These are phyloP conservation scores for Sciurus niger DNA, from an alignment of 2,113 vertebrate species.

Conservation along the genomic window DNA sequence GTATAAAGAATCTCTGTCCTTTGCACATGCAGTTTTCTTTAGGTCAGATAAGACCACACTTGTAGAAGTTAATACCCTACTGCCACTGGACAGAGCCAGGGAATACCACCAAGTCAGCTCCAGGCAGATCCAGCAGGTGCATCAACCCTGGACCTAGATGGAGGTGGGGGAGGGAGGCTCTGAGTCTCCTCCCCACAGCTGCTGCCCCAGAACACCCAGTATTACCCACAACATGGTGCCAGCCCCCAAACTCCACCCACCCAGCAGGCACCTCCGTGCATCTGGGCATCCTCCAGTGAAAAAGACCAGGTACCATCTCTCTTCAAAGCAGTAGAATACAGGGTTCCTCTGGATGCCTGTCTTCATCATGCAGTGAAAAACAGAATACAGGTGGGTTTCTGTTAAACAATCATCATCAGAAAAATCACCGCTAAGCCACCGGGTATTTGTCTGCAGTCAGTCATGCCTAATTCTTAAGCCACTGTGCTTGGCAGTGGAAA, in stretches of 20 bases:
- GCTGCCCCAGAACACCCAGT: not conserved
- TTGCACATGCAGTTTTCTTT: not conserved
- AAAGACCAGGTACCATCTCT: not conserved
- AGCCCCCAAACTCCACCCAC: not conserved
- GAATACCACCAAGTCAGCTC: not conserved
- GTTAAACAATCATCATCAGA: not conserved
- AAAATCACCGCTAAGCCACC: not conserved
- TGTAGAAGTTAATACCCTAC: not conserved
- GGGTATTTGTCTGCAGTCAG: not conserved
- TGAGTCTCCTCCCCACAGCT: not conserved
- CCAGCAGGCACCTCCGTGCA: not conserved
- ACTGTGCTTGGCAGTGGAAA: not conserved
- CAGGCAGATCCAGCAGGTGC: fast-evolving
- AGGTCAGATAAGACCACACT: not conserved
- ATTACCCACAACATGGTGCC: not conserved
- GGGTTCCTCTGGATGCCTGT: not conserved
- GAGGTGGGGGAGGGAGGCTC: not conserved
- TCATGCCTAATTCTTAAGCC: not conserved
- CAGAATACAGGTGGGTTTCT: not conserved
- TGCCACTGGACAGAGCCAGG: not conserved
- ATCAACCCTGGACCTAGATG: not conserved
- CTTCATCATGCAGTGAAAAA: conserved; percentile 2
- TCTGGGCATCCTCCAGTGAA: not conserved
- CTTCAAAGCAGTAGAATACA: not conserved
- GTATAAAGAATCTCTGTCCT: not conserved